Conservation (phyloP, 2,888 invertebrate genomes). For the Oxyscelio sp. region DNA sequence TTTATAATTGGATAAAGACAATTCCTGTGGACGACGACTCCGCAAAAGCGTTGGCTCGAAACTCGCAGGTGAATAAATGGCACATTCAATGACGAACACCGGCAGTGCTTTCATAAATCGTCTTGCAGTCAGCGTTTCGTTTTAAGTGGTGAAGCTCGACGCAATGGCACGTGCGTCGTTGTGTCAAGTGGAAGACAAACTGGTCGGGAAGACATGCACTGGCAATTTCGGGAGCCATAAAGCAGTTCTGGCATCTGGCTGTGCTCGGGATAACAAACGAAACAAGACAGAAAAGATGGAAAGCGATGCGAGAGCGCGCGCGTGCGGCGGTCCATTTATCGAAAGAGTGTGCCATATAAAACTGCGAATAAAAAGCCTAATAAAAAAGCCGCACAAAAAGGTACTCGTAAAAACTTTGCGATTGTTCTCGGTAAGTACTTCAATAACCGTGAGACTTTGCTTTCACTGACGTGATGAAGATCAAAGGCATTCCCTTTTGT, state of each 20-base stretch:
- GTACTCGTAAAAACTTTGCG: constrained; percentile 33
- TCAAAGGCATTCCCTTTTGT: constrained; percentile 33
- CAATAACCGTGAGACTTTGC: constrained; percentile 31
- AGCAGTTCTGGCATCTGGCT: no score
- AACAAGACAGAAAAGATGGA: no score
- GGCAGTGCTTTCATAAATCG: constrained; percentile 69
- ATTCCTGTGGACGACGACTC: constrained; percentile 36
- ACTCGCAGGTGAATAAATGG: constrained; percentile 71
- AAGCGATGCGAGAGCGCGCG: no score
- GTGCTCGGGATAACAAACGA: no score
- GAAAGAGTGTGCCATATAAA: constrained; percentile 80
- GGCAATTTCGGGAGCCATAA: no score
- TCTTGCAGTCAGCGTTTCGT: constrained; percentile 69
- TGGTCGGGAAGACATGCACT: no score
- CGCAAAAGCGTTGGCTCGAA: constrained; percentile 46
- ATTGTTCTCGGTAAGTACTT: constrained; percentile 45
- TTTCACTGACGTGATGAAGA: constrained; percentile 18
- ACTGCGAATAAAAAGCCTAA: constrained; percentile 58
- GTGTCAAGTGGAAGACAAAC: no score
- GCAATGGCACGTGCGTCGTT: constrained; percentile 74
- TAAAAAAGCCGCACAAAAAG: constrained; percentile 42
- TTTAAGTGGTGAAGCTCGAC: constrained; percentile 70
- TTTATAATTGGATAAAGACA: constrained; percentile 67
- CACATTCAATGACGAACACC: constrained; percentile 70
- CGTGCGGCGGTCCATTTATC: no score